Base-by-base conservation (phyloP, 2,888 invertebrate species). In the Lissocephala sabroskyi region DNA sequence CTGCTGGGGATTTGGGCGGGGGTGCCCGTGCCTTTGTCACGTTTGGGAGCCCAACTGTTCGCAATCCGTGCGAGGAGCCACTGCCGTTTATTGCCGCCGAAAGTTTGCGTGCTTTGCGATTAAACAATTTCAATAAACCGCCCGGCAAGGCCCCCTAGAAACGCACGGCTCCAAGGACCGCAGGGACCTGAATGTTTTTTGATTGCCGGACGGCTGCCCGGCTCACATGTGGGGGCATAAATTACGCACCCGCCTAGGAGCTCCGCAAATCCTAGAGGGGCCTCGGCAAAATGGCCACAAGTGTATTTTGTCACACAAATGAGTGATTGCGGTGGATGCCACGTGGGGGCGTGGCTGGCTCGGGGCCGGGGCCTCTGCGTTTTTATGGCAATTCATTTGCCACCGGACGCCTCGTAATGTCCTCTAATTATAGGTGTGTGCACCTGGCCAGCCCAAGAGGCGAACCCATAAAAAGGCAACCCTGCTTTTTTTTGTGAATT, bases 51-150 rank as follows among this genome's bases (percentile, higher is more conserved):
- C 16, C 35, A 6, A 17, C 9, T 35, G 30, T 35, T 16, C 7
- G 35, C 14, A 35, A 4, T 35, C n/a, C 16, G 35, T 35, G 16
- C 10, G 35, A 23, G n/a, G n/a, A n/a, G n/a, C n/a, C n/a, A n/a
- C n/a, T 47, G 42, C 32, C 23, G 29, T 23, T 41, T 45, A 42
- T 36, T 40, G 36, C 28, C 46, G 28, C 40, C 29, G 13, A 35
- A 56, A 50, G 58, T 56, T 55, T 56, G 58, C 58, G 56, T 61
- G 63, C 45, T 63, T 40, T 63, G 54, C 53, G 63, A 68, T 65
- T 68, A 53, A 66, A 66, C 61, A 54, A 68, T 65, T 63, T 63
- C 61, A 70, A 65, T 68, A 66, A 68, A 60, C 60, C 60, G 50
- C 63, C 49, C n/a, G n/a, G n/a, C n/a, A n/a, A n/a, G n/a, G n/a